These are phyloP conservation scores for Anhinga rufa DNA, from an alignment of 2,113 vertebrate genomes.

Conservation along the genomic window DNA sequence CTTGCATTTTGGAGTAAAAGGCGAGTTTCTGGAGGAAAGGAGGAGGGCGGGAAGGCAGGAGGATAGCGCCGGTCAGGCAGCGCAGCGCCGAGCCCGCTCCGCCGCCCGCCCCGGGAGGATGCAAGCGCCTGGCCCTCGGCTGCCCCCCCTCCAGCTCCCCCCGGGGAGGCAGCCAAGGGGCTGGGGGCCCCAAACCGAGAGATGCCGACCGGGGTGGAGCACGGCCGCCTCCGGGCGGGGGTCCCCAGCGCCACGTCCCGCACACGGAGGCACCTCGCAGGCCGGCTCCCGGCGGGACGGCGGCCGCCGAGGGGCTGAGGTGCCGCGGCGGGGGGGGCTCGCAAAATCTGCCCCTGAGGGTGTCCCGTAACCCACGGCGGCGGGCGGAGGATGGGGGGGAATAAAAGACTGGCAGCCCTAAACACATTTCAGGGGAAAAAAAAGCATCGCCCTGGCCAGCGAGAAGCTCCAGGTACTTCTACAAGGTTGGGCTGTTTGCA, in stretches of 20 bases:
- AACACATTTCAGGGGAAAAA: neutral
- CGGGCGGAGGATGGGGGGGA: no score
- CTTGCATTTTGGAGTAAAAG: constrained; percentile 97
- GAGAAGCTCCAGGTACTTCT: neutral
- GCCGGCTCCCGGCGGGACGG: neutral
- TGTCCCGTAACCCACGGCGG: no score
- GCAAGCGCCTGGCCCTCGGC: neutral
- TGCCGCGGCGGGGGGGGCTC: neutral
- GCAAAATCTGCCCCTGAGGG: neutral
- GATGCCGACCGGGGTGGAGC: neutral
- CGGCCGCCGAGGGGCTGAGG: neutral
- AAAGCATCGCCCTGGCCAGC: neutral
- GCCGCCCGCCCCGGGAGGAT: neutral
- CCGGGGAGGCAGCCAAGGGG: neutral
- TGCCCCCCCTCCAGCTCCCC: no score
- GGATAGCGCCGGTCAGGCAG: neutral
- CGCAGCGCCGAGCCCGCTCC: neutral
- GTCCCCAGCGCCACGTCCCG: neutral
- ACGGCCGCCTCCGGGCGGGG: neutral
- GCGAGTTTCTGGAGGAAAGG: constrained; percentile 82
- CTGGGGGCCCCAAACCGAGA: neutral
- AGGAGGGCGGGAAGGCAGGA: neutral
- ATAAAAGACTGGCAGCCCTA: neutral
- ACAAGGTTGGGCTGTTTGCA: neutral
- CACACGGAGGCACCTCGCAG: no score